These are phyloP conservation scores for Anguilla marmorata DNA, from an alignment of 2,797 vertebrate species.

Conservation along the genomic window DNA sequence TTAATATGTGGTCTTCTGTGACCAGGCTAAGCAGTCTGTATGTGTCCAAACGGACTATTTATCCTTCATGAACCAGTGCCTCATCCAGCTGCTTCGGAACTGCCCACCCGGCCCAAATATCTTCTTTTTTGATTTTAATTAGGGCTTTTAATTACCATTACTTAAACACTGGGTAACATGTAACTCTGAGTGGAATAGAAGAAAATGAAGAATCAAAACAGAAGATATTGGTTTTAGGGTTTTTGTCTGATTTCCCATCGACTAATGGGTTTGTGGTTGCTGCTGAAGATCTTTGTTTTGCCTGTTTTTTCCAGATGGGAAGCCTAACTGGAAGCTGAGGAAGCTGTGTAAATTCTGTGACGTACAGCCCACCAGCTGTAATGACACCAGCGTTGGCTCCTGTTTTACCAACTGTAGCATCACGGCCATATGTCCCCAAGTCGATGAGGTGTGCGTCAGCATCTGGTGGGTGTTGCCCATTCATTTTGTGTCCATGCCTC, in stretches of 20 bases:
- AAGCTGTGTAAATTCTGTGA: conserved; percentile 72
- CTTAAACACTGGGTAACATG: neutral
- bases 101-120: neutral
- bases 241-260: neutral
- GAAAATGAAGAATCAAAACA: neutral
- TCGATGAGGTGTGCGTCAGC: conserved; percentile 64
- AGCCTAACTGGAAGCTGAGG: fast-evolving
- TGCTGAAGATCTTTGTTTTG: neutral
- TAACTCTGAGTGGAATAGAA: neutral
- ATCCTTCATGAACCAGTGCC: neutral
- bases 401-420: conserved; percentile 59
- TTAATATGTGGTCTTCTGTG: neutral
- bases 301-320: neutral
- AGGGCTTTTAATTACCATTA: neutral
- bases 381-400: conserved; percentile 47
- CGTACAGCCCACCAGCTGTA: conserved; percentile 52
- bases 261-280: neutral
- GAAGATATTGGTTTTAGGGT: neutral
- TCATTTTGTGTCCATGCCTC: neutral
- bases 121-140: neutral
- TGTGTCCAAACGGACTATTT: neutral
- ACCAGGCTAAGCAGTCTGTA: neutral
- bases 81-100: neutral
- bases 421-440: conserved; percentile 56
- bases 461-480: conserved; percentile 62